Evolutionary conservation across 2,888 invertebrate species (phyloP).

Genomic region (Charanyca ferruginea): DNA sequence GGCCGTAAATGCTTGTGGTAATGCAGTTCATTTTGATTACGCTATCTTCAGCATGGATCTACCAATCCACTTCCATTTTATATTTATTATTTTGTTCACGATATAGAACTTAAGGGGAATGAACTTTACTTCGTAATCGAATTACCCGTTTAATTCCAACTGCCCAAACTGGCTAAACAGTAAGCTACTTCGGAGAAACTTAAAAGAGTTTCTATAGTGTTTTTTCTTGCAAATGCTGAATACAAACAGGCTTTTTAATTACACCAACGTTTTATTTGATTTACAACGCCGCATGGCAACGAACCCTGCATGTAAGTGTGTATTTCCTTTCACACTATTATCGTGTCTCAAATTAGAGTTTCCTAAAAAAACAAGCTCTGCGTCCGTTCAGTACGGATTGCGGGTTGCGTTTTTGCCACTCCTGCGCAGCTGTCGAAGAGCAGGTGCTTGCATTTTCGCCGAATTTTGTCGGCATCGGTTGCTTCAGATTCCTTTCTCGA

Average conservation of each 20-base stretch:
- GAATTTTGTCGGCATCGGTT: conserved; percentile 65
- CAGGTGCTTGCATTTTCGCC: conserved; percentile 79
- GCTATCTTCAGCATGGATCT: conserved; percentile 51
- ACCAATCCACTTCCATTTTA: conserved; percentile 45
- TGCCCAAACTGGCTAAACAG: not conserved
- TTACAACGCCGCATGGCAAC: conserved; percentile 44
- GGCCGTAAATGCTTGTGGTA: conserved; percentile 38
- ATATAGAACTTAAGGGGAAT: conserved; percentile 22
- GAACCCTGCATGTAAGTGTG: conserved; percentile 28
- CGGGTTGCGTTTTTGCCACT: conserved; percentile 61
- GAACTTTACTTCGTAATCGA: conserved; percentile 14
- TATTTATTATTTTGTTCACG: conserved; percentile 37
- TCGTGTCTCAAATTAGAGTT: conserved; percentile 44
- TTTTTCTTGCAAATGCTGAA: not conserved
- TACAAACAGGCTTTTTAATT: conserved; percentile 33
- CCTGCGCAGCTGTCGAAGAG: conserved; percentile 67
- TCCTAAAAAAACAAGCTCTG: conserved; percentile 55
- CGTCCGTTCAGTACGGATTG: conserved; percentile 62
- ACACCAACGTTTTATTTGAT: conserved; percentile 29
- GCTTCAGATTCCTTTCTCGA: conserved; percentile 39
- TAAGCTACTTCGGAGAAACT: not conserved
- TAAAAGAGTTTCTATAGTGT: not conserved
- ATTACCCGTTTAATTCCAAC: not conserved
- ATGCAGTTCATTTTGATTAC: conserved; percentile 50
- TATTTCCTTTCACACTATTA: conserved; percentile 49